phyloP scores from a whole-genome alignment of 1,140 invertebrate genomes.

The Oppia nitens region DNA sequence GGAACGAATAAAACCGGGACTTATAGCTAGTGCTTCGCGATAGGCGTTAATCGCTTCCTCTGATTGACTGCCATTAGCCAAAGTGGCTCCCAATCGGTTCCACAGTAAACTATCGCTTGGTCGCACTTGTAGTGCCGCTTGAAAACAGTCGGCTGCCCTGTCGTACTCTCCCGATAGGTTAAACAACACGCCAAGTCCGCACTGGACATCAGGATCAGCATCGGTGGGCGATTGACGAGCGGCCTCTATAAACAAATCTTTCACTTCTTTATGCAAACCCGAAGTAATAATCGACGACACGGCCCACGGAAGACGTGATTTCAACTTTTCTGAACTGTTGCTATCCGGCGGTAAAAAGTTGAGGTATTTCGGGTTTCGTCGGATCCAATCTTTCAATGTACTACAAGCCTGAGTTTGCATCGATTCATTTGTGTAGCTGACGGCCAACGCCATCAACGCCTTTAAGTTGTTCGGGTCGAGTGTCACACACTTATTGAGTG shows the following conservation, averaged over 20 bases:
- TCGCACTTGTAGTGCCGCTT: conserved; percentile 60
- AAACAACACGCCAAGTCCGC: conserved; percentile 84
- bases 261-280: conserved; percentile 43
- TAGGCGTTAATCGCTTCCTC: conserved; percentile 94
- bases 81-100: conserved; percentile 90
- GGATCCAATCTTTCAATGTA: conserved; percentile 53
- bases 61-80: conserved; percentile 84
- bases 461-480: conserved; percentile 61
- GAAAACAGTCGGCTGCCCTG: conserved; percentile 91
- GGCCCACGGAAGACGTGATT: background rate
- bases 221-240: conserved; percentile 53
- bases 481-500: conserved; percentile 47
- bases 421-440: conserved; percentile 86
- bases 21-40: conserved; percentile 67
- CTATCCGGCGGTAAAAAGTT: conserved; percentile 39
- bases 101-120: conserved; percentile 83
- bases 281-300: background rate
- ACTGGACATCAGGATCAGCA: conserved; percentile 87
- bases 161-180: conserved; percentile 85
- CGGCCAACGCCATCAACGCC: conserved; percentile 74
- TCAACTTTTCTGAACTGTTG: conserved; percentile 1
- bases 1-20: conserved; percentile 88
- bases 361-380: conserved; percentile 61
- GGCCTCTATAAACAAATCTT: conserved; percentile 65
- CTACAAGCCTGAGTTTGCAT: conserved; percentile 37